Evolutionary conservation across 2,888 invertebrate species (phyloP).

Genomic region (Anoplius nigerrimus): DNA sequence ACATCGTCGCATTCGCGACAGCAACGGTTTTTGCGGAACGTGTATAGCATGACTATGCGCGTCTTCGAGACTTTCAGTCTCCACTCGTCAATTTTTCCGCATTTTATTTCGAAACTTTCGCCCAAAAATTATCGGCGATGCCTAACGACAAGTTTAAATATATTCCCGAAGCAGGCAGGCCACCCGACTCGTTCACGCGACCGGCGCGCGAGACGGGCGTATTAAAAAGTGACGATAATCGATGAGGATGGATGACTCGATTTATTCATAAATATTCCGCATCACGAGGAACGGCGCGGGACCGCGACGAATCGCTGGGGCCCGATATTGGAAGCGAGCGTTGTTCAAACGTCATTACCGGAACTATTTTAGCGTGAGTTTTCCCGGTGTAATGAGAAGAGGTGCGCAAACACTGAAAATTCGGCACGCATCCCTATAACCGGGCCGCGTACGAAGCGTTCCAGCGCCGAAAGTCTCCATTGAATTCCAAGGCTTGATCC

Average conservation of each 20-base stretch:
- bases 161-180: conserved; percentile 13
- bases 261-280: conserved; percentile 53
- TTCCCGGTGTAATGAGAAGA: conserved; percentile 7
- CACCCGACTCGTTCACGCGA: conserved; percentile 35
- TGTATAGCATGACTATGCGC: too few species aligned
- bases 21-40: too few species aligned
- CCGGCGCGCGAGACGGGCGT: conserved; percentile 36
- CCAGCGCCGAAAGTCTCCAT: neutral
- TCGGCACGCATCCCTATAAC: conserved; percentile 6
- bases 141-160: too few species aligned
- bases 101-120: too few species aligned
- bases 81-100: too few species aligned
- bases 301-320: conserved; percentile 29
- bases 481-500: conserved; percentile 16
- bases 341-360: conserved; percentile 16
- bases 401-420: conserved; percentile 8
- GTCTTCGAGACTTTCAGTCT: too few species aligned
- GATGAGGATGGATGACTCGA: conserved; percentile 54
- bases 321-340: conserved; percentile 24
- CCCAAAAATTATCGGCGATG: too few species aligned
- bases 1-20: too few species aligned
- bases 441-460: conserved; percentile 6
- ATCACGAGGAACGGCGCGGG: conserved; percentile 41
- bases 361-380: conserved; percentile 32
- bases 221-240: conserved; percentile 52